Evolutionary conservation across 2,797 vertebrate species (phyloP).

Genomic region (Sebastes miniatus): DNA sequence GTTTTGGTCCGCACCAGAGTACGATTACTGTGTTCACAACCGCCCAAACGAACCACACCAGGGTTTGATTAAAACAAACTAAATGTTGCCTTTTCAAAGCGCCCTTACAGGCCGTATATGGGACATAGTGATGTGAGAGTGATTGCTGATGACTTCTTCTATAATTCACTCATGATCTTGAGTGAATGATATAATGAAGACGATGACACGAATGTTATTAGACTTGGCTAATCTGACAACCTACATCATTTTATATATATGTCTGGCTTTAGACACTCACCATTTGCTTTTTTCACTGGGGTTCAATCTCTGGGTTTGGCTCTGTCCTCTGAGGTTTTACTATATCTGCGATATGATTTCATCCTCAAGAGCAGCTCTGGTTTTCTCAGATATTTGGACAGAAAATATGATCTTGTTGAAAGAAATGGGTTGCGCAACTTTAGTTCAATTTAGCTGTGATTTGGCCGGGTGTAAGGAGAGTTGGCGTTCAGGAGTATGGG

Average conservation of each 20-base stretch:
- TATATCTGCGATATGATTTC: neutral
- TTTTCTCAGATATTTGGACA: neutral
- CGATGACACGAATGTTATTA: neutral
- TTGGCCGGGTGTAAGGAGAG: neutral
- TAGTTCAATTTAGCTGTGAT: neutral
- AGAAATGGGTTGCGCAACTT: neutral
- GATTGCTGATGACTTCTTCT: neutral
- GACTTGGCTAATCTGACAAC: neutral
- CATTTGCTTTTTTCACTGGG: neutral
- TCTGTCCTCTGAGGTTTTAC: neutral
- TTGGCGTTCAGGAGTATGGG: neutral
- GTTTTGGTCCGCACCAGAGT: no score
- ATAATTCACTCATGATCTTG: neutral
- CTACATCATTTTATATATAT: neutral
- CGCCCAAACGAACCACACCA: no score
- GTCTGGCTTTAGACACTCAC: neutral
- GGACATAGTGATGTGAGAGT: neutral
- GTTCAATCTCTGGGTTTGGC: neutral
- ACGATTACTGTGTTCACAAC: no score
- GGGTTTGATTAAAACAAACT: no score
- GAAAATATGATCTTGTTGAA: neutral
- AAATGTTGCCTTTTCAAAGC: fast-evolving
- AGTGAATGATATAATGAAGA: neutral
- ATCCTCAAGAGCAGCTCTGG: neutral
- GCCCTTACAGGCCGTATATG: neutral